Evolutionary conservation across 1,140 invertebrate genomes (phyloP).

Genomic region (Wiebesia pumilae): DNA sequence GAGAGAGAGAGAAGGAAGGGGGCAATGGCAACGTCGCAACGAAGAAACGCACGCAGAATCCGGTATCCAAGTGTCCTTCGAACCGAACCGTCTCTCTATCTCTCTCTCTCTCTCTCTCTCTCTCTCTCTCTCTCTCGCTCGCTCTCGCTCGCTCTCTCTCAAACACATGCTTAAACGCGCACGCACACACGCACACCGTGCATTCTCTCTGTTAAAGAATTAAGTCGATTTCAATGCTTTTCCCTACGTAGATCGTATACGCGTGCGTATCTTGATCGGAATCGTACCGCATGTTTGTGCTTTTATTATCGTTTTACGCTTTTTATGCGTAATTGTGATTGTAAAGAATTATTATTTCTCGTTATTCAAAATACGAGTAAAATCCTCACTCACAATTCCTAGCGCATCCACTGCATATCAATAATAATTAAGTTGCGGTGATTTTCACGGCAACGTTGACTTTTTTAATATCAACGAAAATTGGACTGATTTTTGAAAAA

Average conservation of each 20-base stretch:
- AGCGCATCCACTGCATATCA: too few species aligned
- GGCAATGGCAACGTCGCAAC: slow-evolving; percentile 50
- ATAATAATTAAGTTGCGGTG: too few species aligned
- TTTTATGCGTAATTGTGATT: background rate
- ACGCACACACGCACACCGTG: too few species aligned
- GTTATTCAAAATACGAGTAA: background rate
- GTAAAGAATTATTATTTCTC: background rate
- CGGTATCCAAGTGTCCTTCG: slow-evolving; percentile 50
- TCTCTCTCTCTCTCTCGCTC: background rate
- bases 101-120: slow-evolving; percentile 13
- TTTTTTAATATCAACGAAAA: too few species aligned
- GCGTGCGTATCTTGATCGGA: background rate
- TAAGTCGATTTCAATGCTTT: slow-evolving; percentile 33
- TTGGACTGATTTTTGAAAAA: too few species aligned
- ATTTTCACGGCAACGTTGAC: too few species aligned
- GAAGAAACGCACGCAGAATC: slow-evolving; percentile 22
- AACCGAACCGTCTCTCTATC: slow-evolving; percentile 27
- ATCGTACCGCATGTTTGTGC: background rate
- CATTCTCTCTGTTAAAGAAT: background rate
- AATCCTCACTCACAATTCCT: background rate
- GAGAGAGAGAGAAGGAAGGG: background rate
- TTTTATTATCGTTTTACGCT: background rate
- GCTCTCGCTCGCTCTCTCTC: background rate
- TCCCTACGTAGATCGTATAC: background rate
- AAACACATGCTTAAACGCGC: too few species aligned